phyloP scores from a whole-genome alignment of 2,888 invertebrate genomes.

The Pollenia angustigena region DNA sequence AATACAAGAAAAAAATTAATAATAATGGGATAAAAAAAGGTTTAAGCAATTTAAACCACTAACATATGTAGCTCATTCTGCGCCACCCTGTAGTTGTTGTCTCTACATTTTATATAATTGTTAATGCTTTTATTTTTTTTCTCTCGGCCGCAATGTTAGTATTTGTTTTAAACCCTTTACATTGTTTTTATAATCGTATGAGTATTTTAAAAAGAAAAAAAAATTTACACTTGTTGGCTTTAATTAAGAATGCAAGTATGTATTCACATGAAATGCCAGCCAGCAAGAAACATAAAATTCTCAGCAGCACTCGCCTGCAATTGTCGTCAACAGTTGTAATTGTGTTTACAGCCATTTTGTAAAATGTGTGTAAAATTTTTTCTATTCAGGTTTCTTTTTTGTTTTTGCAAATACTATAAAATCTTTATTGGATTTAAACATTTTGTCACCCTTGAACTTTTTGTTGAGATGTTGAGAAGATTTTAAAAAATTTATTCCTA shows the following conservation, averaged over 20 bases:
- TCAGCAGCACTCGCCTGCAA: background rate
- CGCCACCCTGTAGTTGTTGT: background rate
- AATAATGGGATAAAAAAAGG: too few species aligned
- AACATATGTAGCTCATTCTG: background rate
- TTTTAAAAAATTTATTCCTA: conserved; percentile 24
- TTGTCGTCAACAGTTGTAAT: conserved; percentile 23
- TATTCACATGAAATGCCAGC: background rate
- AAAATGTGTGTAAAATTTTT: conserved; percentile 23
- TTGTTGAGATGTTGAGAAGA: conserved; percentile 40
- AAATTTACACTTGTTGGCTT: conserved; percentile 51
- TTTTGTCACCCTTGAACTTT: conserved; percentile 71
- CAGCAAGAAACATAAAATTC: conserved; percentile 6
- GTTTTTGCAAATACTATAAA: background rate
- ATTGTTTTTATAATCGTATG: conserved; percentile 39
- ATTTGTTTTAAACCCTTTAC: conserved; percentile 35
- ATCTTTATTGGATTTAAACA: conserved; percentile 39
- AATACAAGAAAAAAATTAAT: too few species aligned
- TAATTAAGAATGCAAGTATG: conserved; percentile 37
- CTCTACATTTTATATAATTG: conserved; percentile 16
- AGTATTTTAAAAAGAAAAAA: conserved; percentile 15
- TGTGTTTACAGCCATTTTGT: conserved; percentile 27
- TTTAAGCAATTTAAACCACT: too few species aligned
- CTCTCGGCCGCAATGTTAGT: background rate
- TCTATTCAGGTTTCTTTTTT: conserved; percentile 1
- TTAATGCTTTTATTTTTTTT: conserved; percentile 16